Evolutionary conservation across 1,140 invertebrate species (phyloP).

Genomic region (Goniozus legneri): DNA sequence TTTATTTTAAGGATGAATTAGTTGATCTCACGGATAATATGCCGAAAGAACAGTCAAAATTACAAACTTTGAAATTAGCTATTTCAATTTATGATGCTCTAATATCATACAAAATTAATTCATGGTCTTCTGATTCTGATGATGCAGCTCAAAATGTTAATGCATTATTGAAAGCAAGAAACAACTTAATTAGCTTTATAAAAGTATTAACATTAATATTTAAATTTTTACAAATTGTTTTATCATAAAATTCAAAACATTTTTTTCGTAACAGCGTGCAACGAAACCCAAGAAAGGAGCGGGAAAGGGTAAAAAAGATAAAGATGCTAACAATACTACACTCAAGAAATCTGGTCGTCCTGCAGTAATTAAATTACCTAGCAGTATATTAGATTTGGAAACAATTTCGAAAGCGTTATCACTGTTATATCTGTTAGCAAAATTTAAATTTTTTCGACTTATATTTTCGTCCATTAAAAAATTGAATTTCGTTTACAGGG

Average conservation of each 20-base stretch:
- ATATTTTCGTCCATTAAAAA: background rate
- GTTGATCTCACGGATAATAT: slow-evolving; percentile 47
- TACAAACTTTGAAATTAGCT: slow-evolving; percentile 48
- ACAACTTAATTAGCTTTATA: slow-evolving; percentile 48
- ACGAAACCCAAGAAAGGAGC: slow-evolving; percentile 40
- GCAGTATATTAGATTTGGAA: slow-evolving; percentile 49
- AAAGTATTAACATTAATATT: slow-evolving; percentile 41
- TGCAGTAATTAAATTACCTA: slow-evolving; percentile 40
- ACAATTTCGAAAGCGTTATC: slow-evolving; percentile 44
- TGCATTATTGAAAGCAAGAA: slow-evolving; percentile 50
- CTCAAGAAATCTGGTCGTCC: slow-evolving; percentile 26
- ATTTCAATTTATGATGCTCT: slow-evolving; percentile 54
- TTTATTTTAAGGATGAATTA: slow-evolving; percentile 48
- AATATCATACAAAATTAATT: slow-evolving; percentile 51
- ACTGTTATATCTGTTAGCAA: slow-evolving; percentile 50
- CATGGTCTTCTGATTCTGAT: slow-evolving; percentile 44
- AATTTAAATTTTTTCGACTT: background rate
- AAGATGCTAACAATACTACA: slow-evolving; percentile 36
- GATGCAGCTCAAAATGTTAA: slow-evolving; percentile 39
- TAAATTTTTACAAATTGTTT: slow-evolving; percentile 7
- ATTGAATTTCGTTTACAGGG: slow-evolving; percentile 25
- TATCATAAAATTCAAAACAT: background rate
- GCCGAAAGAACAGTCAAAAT: slow-evolving; percentile 51
- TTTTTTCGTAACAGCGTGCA: slow-evolving; percentile 14
- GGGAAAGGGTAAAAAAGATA: slow-evolving; percentile 39